Percentiles rank a stretch among this genome's conserved stretches.
Conservation (phyloP, 2,113 vertebrate genomes). For the Perca flavescens region DNA sequence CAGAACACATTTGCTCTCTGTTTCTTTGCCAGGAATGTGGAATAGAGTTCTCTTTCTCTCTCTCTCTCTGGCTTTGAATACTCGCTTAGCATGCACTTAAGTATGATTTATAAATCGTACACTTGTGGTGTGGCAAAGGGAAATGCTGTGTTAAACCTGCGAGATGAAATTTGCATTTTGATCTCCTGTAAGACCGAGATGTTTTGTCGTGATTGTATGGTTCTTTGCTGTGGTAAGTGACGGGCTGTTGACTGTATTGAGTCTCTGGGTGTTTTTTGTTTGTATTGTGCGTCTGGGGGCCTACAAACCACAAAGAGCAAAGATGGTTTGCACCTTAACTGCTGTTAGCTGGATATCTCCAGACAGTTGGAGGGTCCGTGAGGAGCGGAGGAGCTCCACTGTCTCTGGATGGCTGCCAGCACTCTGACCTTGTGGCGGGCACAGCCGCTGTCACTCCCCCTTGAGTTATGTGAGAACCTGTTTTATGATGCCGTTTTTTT, state of each 20-base stretch:
- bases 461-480: constrained; percentile 76
- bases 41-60: constrained; percentile 45
- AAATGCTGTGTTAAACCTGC: constrained; percentile 54
- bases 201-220: constrained; percentile 55
- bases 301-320: constrained; percentile 42
- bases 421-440: constrained; percentile 76
- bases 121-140: constrained; percentile 46
- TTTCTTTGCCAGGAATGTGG: constrained; percentile 72
- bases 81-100: constrained; percentile 58
- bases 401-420: constrained; percentile 73
- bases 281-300: constrained; percentile 54
- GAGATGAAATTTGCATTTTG: constrained; percentile 64
- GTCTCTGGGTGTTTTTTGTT: constrained; percentile 41
- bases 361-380: constrained; percentile 51
- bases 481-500: constrained; percentile 72
- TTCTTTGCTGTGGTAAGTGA: constrained; percentile 57
- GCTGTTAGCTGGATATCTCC: constrained; percentile 50
- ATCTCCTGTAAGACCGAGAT: constrained; percentile 60
- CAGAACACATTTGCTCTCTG: constrained; percentile 77
- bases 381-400: constrained; percentile 55
- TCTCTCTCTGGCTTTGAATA: constrained; percentile 44
- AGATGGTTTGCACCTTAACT: constrained; percentile 59
- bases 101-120: constrained; percentile 59
- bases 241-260: constrained; percentile 44
- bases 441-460: constrained; percentile 59